Base-by-base conservation (phyloP, 2,888 invertebrate species). In the Amiota communis region DNA sequence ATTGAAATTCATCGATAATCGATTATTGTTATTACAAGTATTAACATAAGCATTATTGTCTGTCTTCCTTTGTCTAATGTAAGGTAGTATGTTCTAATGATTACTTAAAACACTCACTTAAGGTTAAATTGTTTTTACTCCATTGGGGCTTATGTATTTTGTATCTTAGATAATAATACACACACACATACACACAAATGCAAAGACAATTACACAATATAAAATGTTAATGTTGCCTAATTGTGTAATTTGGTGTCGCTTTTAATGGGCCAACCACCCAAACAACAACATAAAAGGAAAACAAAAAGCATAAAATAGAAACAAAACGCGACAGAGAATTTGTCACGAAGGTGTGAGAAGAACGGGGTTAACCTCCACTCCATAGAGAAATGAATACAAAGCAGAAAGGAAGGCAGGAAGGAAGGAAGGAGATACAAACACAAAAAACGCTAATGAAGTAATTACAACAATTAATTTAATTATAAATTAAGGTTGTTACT, bases 401-500 rank as follows among this genome's bases (percentile, higher is more conserved):
- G 64, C 23, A 68, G 56, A 59, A 72, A 69, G 72, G 72, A 71
- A 15, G 23, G 74, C 56, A 77, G 73, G 73, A 73, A 73, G 71
- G 17, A 8, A 70, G 48, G 0, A 9, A 70, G 12, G 70, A 70
- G 72, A 72, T 74, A 53, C 12, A 57, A 51, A 23, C 49, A 51
- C 74, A 77, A 80, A 68, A 73, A 77, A 77, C 78, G 81, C 82
- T 87, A 88, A 87, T 88, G 85, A 87, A 88, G 84, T 86, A 87
- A 88, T 87, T 88, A 85, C 81, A 80, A 81, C 87, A 87, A 87
- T 85, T 87, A 86, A 85, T 86, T 88, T 85, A 88, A 88, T 88
- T 87, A 87, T 87, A 80, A 87, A 88, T 86, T 85, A 86, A 81
- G 78, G 80, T 53, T 71, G 36, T 20, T 71, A 51, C 11, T 51